A percentile compares a stretch with the other conserved stretches of the same genome.
These are phyloP conservation scores for Acanthosepion esculentum DNA, from an alignment of 2,888 invertebrate genomes.

Conservation along the genomic window DNA sequence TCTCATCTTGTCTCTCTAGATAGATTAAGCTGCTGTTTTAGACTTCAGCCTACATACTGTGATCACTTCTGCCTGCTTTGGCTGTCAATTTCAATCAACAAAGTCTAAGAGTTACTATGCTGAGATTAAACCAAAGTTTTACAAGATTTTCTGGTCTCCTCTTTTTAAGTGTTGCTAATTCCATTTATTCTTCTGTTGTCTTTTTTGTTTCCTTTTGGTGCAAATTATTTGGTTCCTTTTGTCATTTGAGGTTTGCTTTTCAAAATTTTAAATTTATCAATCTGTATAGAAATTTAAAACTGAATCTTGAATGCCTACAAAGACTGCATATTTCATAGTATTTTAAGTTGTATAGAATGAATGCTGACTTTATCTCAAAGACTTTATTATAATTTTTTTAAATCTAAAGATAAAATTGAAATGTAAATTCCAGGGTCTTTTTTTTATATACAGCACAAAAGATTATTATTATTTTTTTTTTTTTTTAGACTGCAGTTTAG, in stretches of 20 bases:
- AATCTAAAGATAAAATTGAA: neutral
- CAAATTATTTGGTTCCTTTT: neutral
- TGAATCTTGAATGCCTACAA: neutral
- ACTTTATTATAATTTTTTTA: neutral
- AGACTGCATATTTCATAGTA: neutral
- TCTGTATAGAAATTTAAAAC: neutral
- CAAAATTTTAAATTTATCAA: neutral
- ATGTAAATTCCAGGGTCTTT: neutral
- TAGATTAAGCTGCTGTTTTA: constrained; percentile 1
- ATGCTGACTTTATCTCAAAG: no score
- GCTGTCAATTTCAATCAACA: constrained; percentile 13
- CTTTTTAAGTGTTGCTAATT: neutral
- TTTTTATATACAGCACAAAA: neutral
- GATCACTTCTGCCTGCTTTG: constrained; percentile 33
- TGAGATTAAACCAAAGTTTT: constrained; percentile 3
- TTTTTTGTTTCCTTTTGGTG: neutral
- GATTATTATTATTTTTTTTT: no score
- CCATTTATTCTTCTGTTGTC: neutral
- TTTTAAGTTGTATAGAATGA: neutral
- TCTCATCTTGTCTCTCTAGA: constrained; percentile 23
- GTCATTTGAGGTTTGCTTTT: neutral
- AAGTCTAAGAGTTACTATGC: neutral
- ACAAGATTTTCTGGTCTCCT: constrained; percentile 7
- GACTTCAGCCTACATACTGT: constrained; percentile 1
- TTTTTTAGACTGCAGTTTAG: no score